Conservation (phyloP, 2,113 vertebrate species). For the Chlamydotis undulata region DNA sequence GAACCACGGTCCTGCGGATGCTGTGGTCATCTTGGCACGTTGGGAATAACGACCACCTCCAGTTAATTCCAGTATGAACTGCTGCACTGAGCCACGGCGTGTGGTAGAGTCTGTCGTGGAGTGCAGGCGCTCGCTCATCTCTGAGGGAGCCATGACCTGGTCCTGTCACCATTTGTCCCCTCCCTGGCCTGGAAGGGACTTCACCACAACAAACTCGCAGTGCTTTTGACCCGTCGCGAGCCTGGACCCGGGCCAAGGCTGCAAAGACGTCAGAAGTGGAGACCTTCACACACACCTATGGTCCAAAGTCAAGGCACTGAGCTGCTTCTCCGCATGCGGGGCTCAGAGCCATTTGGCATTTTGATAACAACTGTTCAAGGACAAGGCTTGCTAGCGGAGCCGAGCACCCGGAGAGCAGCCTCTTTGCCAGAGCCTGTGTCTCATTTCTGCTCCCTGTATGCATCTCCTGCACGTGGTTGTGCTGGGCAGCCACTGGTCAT, state of each 20-base stretch:
- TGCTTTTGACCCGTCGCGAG: accelerated
- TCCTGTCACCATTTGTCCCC: background rate
- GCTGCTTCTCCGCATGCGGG: accelerated
- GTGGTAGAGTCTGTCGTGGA: accelerated
- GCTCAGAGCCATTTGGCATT: background rate
- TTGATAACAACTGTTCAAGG: background rate
- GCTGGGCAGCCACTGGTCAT: accelerated
- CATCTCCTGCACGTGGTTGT: background rate
- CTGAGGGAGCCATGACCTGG: accelerated
- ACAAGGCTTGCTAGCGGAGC: background rate
- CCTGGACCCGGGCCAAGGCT: background rate
- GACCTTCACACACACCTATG: background rate
- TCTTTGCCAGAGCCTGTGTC: background rate
- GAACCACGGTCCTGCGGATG: too few relatives aligned
- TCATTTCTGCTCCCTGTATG: background rate
- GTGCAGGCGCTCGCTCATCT: background rate
- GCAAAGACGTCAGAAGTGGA: accelerated
- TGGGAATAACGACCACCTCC: background rate
- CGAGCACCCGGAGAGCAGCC: background rate
- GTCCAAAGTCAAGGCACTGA: slow-evolving; percentile 2
- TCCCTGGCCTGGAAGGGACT: background rate
- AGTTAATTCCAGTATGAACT: background rate
- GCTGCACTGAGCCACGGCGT: accelerated
- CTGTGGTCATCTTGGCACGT: too few relatives aligned
- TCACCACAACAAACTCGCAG: accelerated